Conservation (phyloP, 2,888 invertebrate species). For the Seladonia tumulorum region DNA sequence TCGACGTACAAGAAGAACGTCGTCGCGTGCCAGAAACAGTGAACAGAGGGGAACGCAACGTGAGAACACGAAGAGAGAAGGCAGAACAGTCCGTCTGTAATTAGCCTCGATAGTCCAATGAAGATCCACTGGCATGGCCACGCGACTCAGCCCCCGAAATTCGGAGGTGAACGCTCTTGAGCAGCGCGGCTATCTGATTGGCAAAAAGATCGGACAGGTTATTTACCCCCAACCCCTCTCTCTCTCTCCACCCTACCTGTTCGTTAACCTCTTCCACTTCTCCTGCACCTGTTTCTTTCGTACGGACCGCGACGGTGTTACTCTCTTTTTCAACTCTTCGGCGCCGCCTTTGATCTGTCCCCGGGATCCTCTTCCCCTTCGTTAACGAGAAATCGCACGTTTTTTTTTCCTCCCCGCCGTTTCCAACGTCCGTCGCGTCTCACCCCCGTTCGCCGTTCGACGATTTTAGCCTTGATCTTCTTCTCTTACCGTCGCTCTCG, state of each 20-base stretch:
- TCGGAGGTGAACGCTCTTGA: conserved; percentile 94
- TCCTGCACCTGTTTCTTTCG: conserved; percentile 9
- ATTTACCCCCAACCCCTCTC: conserved; percentile 40
- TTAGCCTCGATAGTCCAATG: conserved; percentile 72
- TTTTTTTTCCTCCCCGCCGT: background rate
- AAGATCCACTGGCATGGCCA: conserved; percentile 86
- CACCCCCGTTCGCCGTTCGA: background rate
- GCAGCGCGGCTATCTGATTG: conserved; percentile 93
- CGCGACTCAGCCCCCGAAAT: conserved; percentile 90
- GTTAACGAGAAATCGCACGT: background rate
- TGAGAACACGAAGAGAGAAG: conserved; percentile 8
- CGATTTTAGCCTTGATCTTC: background rate
- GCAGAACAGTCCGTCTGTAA: conserved; percentile 38
- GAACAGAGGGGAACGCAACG: background rate
- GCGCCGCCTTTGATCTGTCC: background rate
- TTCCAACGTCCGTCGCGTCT: background rate
- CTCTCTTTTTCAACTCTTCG: conserved; percentile 17
- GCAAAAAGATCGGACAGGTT: conserved; percentile 92
- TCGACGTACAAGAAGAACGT: background rate
- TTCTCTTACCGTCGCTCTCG: background rate
- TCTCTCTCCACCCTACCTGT: conserved; percentile 25
- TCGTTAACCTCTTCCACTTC: conserved; percentile 38
- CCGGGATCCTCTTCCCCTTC: background rate
- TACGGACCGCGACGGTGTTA: background rate
- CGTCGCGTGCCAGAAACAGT: background rate